phyloP scores from a whole-genome alignment of 2,113 vertebrate species.

The Pristiophorus japonicus region DNA sequence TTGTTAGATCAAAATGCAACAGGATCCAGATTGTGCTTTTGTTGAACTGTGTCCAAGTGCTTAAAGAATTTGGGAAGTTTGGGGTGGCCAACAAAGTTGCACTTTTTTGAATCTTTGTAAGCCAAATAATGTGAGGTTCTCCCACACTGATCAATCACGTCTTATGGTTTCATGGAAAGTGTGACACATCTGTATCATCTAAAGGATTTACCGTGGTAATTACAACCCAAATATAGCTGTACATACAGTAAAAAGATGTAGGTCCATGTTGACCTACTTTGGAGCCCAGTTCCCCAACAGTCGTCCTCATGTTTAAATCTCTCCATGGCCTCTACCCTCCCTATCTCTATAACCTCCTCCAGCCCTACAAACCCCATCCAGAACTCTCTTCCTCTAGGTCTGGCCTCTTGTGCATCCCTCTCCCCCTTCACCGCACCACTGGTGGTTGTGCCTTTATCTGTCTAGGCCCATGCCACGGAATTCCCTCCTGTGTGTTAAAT shows the following conservation, averaged over 20 bases:
- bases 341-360: not conserved
- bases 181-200: too few species aligned
- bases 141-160: not conserved
- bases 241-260: not conserved
- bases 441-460: not conserved
- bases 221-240: not conserved
- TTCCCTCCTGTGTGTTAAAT: not conserved
- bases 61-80: not conserved
- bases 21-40: constrained; percentile 1
- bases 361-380: not conserved
- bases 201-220: not conserved
- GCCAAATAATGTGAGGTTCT: not conserved
- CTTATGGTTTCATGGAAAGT: not conserved
- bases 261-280: not conserved
- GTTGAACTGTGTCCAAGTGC: constrained; percentile 12
- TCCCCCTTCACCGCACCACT: not conserved
- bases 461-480: not conserved
- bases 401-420: not conserved
- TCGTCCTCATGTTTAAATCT: not conserved
- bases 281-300: not conserved
- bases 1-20: constrained; percentile 23
- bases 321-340: not conserved
- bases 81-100: not conserved
- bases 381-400: not conserved
- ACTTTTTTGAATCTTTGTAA: not conserved